Evolutionary conservation across 2,888 invertebrate species (phyloP), one percentile per base, ranked within the genome.

Genomic region (Tiphia femorata): DNA sequence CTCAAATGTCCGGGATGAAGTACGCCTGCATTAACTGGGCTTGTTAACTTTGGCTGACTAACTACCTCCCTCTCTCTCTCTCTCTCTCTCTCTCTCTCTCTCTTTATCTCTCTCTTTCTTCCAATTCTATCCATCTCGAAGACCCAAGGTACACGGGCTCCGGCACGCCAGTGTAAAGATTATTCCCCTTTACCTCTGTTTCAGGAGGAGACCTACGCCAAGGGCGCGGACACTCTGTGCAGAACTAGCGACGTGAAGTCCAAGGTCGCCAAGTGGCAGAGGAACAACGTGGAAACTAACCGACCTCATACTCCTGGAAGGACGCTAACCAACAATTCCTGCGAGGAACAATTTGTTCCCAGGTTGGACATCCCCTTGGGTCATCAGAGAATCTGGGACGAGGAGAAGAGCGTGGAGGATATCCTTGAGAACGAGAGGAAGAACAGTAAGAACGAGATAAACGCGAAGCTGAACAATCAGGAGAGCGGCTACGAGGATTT

Each of bases 391-490:
- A 20, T 30, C 3, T 66, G 66, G 61, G 62, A 67, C 10, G 58
- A 57, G 1, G 63, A 63, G 10, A 46, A 58, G 16, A 33, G 12
- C 3, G 61, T 62, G 6, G 68, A 72, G n/a, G 67, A 76, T 25
- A 62, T 71, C 10, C 52, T 70, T 25, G 73, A 75, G 42, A 59
- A 69, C 52, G 70, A 72, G 21, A 59, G 73, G n/a, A 75, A 69
- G 40, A 78, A 78, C 38, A 75, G 64, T 41, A 81, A 76, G 49
- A 78, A 77, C 41, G 76, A 72, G 44, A 67, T 79, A 21, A 79
- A 80, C 48, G 79, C 79, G 7, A 81, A 76, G 25, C 41, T 80
- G 19, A 80, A 81, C 37, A 79, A 77, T 47, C 75, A 68, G 5
- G 78, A 73, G 12, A 72, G 60, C 7, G 43, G 57, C 37, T 65